Evolutionary conservation across 2,797 vertebrate species (phyloP), one percentile per base, ranked within the genome.

Genomic region (Serranus cabrilla): DNA sequence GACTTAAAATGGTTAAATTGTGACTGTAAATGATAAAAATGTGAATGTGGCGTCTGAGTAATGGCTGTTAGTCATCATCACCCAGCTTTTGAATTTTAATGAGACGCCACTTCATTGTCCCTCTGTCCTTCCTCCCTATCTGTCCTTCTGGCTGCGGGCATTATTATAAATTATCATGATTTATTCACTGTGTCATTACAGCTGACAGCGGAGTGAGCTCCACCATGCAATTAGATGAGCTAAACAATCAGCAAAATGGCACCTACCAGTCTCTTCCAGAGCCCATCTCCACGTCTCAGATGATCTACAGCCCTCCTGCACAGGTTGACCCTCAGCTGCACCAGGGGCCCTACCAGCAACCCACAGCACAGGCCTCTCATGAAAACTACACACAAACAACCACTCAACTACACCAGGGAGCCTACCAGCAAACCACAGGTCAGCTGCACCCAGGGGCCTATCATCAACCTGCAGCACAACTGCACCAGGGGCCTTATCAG

Each of bases 171-270:
- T 78, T 39, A 49, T 50, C 71, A 80, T 78, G 55, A 85, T 76
- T 71, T 82, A 50, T 73, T 75, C 31, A 3, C 61, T 85, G 49
- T 89, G 37, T 87, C 62, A 37, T 91, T 89, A 9, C 94, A 99
- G 98, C 96, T 43, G 97, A 98, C 93, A 97, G 96, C 2, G 95
- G 95, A 55, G 92, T 96, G 82, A 96, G 94, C 79, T 95, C 96
- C 34, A 90, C 95, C 0, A 92, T 97, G 57, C 96, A 97, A 67
- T 94, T 95, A 0, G 96, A 98, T n/a, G 95, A 96, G 0, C 93
- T 95, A 61, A 96, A 93, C 90, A 96, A 95, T 94, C 97, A 97
- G 93, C 96, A 97, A 62, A 97, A 96, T 1, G 92, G 93, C 54
- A 87, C 95, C 82, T 97, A 97, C 89, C 96, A 96, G 0, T 96